phyloP scores from a whole-genome alignment of 2,113 vertebrate genomes.

The Sisor rabdophorus region DNA sequence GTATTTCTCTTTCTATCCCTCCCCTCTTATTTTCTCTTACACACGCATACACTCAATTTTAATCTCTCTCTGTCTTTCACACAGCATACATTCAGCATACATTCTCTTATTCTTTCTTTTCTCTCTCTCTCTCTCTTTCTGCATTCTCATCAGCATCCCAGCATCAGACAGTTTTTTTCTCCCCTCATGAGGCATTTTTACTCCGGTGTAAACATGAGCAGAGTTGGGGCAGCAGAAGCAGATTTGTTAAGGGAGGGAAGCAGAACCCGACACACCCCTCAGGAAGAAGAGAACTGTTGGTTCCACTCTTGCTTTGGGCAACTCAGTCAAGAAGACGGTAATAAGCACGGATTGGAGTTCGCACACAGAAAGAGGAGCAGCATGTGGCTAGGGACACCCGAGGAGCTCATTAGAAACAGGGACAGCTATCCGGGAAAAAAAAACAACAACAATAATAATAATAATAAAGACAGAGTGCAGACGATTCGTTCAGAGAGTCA shows the following conservation, averaged over 20 bases:
- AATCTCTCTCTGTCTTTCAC: too few species aligned
- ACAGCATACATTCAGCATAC: too few species aligned
- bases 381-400: conserved; percentile 5
- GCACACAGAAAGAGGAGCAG: conserved; percentile 5
- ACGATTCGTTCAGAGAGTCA: not conserved
- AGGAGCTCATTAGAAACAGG: conserved; percentile 59
- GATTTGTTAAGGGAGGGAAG: conserved; percentile 16
- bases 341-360: conserved; percentile 66
- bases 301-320: conserved; percentile 38
- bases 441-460: not conserved
- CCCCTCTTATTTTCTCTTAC: too few species aligned
- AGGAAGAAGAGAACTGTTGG: conserved; percentile 35
- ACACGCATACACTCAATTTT: too few species aligned
- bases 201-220: not conserved
- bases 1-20: too few species aligned
- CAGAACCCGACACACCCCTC: conserved; percentile 13
- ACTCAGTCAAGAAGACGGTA: conserved; percentile 62
- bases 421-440: conserved; percentile 58
- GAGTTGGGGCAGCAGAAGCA: not conserved
- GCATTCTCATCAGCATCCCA: not conserved
- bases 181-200: not conserved
- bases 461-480: not conserved
- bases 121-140: not conserved
- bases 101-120: not conserved
- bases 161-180: not conserved